These are phyloP conservation scores for Pygmarrhopalites habei DNA, from an alignment of 1,140 invertebrate species.

Conservation along the genomic window DNA sequence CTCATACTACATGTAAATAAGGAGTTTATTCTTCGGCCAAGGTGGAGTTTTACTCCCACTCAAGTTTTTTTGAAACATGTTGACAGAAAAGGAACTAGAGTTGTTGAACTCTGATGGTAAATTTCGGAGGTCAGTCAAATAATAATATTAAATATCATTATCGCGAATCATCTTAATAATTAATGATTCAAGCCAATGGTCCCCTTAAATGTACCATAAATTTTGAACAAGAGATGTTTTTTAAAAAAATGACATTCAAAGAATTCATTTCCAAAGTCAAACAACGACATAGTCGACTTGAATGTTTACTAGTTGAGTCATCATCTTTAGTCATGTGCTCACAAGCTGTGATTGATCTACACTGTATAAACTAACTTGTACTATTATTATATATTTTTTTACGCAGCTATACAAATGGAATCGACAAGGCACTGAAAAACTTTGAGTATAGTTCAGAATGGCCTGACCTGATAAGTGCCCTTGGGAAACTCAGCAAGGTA, in stretches of 20 bases:
- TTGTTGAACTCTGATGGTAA: constrained; percentile 4
- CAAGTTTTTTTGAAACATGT: constrained; percentile 1
- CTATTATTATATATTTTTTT: not conserved
- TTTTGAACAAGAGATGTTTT: no score
- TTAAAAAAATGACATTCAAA: no score
- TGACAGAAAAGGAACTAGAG: constrained; percentile 10
- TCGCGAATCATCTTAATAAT: not conserved
- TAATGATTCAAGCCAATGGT: no score
- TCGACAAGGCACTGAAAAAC: constrained; percentile 84
- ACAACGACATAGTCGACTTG: no score
- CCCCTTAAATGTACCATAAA: no score
- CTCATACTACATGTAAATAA: not conserved
- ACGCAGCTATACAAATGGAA: constrained; percentile 60
- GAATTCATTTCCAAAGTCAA: no score
- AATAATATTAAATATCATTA: not conserved
- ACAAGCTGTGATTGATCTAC: not conserved
- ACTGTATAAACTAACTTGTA: not conserved
- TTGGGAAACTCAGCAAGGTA: constrained; percentile 89
- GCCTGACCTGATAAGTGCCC: constrained; percentile 86
- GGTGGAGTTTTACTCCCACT: no score
- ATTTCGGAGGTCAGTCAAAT: not conserved
- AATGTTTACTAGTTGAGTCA: no score
- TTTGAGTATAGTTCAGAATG: constrained; percentile 94
- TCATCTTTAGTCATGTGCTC: not conserved
- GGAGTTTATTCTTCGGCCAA: not conserved